Percentiles rank a stretch among this genome's conserved stretches.
These are phyloP conservation scores for Drosophila eugracilis DNA, from an alignment of 1,140 invertebrate genomes.

Conservation along the genomic window DNA sequence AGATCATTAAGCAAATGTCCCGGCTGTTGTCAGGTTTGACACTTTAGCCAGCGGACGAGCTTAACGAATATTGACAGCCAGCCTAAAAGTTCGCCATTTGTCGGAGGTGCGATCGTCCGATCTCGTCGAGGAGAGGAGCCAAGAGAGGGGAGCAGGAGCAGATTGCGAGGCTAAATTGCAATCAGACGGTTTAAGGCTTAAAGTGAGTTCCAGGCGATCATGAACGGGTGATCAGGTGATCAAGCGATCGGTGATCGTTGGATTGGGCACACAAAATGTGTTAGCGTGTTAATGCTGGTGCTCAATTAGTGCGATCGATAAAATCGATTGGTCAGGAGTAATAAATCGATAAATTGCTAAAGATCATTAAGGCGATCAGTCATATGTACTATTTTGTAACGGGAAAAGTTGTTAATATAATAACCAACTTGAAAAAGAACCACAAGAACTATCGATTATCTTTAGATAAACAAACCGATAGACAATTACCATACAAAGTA, in stretches of 20 bases:
- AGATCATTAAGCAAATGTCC: conserved; percentile 82
- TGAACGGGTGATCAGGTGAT: conserved; percentile 7
- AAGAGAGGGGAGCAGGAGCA: neutral
- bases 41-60: conserved; percentile 79
- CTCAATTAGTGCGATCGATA: conserved; percentile 53
- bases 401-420: neutral
- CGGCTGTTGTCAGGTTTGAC: conserved; percentile 80
- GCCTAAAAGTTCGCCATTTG: conserved; percentile 79
- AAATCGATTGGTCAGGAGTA: conserved; percentile 44
- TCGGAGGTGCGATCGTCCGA: conserved; percentile 22
- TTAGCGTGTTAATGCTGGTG: conserved; percentile 65
- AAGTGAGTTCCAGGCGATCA: conserved; percentile 23
- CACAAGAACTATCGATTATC: neutral
- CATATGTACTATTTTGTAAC: too few relatives aligned
- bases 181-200: conserved; percentile 5
- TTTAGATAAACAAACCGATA: neutral
- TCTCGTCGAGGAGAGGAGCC: neutral
- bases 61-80: conserved; percentile 81
- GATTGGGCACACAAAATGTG: conserved; percentile 53
- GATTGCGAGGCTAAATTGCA: conserved; percentile 1
- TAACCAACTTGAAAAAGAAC: neutral
- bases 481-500: conserved; percentile 24
- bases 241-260: conserved; percentile 6
- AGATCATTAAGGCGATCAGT: conserved; percentile 1
- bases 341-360: conserved; percentile 17